phyloP scores from a whole-genome alignment of 2,797 vertebrate genomes.

The Hylomyscus alleni region DNA sequence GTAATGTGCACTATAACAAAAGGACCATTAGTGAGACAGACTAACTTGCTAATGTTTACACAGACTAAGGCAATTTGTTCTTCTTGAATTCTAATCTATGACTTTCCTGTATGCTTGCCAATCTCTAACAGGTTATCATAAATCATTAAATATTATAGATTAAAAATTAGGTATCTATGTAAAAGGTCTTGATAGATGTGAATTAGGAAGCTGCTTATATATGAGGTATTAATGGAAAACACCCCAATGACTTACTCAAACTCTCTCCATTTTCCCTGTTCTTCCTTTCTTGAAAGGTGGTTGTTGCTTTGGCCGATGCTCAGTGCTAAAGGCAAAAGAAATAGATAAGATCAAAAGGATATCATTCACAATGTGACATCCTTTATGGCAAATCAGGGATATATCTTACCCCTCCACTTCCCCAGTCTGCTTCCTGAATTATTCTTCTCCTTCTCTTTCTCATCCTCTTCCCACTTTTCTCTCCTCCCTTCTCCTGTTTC shows the following conservation, averaged over 20 bases:
- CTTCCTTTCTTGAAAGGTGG: not conserved
- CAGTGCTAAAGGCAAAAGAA: not conserved
- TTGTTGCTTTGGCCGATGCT: not conserved
- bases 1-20: not conserved
- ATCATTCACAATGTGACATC: not conserved
- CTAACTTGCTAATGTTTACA: not conserved
- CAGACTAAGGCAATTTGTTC: not conserved
- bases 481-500: not conserved
- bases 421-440: not conserved
- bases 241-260: not conserved
- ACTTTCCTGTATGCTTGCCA: not conserved
- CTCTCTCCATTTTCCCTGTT: not conserved
- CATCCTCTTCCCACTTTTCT: too few species aligned
- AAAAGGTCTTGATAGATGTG: not conserved
- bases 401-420: not conserved
- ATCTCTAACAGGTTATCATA: not conserved
- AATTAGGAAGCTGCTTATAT: not conserved
- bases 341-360: not conserved
- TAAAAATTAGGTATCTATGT: constrained; percentile 3
- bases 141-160: not conserved
- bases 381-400: not conserved
- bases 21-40: not conserved
- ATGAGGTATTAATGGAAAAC: not conserved
- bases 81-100: not conserved
- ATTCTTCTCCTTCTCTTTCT: not conserved